Conservation (phyloP, 2,113 vertebrate species). For the Ictalurus furcatus region DNA sequence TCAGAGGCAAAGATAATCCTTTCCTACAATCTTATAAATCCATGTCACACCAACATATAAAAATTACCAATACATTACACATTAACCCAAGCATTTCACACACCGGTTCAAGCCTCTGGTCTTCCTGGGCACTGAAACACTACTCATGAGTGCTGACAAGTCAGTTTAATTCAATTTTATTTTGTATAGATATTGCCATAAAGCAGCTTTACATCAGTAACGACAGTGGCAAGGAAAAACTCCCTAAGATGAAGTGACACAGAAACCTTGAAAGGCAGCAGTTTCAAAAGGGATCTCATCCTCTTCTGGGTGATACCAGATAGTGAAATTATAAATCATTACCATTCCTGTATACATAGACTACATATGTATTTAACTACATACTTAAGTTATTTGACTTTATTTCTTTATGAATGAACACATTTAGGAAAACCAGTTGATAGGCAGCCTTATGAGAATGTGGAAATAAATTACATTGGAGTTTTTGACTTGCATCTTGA, state of each 20-base stretch:
- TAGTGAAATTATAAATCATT: neutral
- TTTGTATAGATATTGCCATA: neutral
- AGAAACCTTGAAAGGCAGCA: neutral
- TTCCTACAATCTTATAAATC: neutral
- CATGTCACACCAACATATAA: neutral
- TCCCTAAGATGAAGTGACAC: neutral
- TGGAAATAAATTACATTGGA: neutral
- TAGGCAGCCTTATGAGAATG: neutral
- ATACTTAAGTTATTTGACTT: neutral
- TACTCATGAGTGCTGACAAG: neutral
- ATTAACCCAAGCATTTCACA: neutral
- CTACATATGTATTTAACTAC: too few relatives aligned
- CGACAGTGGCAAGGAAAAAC: neutral
- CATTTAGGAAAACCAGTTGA: neutral
- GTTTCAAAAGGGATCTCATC: neutral
- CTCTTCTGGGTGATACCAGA: neutral
- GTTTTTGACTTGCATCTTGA: constrained; percentile 23
- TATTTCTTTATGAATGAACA: neutral
- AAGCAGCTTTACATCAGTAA: neutral
- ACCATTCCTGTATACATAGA: neutral
- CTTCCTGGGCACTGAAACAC: neutral
- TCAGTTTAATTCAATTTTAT: neutral
- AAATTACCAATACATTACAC: neutral
- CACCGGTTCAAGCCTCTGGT: neutral
- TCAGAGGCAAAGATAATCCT: neutral